These are phyloP conservation scores for Acanthiza pusilla DNA, from an alignment of 2,797 vertebrate species.

Conservation along the genomic window DNA sequence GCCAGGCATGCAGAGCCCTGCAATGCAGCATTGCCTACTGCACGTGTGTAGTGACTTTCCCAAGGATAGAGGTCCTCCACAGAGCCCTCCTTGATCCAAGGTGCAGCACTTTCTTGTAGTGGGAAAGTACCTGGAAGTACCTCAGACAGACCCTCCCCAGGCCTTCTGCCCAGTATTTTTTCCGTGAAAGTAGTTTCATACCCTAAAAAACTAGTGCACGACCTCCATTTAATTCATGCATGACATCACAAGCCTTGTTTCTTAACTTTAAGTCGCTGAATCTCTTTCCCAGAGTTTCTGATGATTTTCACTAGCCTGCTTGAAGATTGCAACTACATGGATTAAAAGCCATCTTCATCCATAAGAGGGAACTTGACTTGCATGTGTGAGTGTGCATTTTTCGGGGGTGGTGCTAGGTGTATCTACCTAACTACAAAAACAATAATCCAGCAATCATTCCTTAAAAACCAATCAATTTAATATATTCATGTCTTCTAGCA, in stretches of 20 bases:
- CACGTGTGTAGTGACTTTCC: background rate
- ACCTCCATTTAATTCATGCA: background rate
- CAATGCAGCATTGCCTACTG: background rate
- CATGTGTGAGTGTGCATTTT: background rate
- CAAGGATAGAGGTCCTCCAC: background rate
- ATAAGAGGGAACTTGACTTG: fast-evolving
- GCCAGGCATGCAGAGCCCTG: background rate
- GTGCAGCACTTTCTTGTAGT: background rate
- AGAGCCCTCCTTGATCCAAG: background rate
- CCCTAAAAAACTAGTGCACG: background rate
- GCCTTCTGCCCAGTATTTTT: background rate
- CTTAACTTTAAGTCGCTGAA: background rate
- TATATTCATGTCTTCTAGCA: background rate
- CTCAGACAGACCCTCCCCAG: background rate
- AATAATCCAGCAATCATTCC: background rate
- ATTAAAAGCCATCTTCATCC: background rate
- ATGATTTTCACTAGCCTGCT: background rate
- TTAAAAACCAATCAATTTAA: background rate
- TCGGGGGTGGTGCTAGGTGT: background rate
- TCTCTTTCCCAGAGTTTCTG: background rate
- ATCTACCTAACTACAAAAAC: background rate
- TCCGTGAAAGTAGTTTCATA: background rate
- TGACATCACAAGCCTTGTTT: background rate
- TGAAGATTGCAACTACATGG: background rate
- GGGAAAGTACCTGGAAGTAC: fast-evolving